phyloP scores from a whole-genome alignment of 1,140 invertebrate genomes.

The Meloidogyne hapla region DNA sequence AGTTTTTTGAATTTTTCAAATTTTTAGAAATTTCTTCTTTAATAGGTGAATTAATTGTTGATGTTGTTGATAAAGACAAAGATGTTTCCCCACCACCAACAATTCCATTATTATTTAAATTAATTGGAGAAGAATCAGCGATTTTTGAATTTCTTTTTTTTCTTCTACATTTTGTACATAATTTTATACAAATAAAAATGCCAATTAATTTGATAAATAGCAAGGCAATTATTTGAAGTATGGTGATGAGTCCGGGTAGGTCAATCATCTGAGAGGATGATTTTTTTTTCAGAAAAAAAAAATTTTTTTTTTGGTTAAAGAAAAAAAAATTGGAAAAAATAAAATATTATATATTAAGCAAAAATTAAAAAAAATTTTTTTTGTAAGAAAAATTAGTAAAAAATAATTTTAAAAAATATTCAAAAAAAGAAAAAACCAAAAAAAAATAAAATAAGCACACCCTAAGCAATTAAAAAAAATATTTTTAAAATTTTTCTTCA shows the following conservation, averaged over 20 bases:
- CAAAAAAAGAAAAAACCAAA: not conserved
- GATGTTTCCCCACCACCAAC: not conserved
- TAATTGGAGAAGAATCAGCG: not conserved
- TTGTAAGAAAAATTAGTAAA: not conserved
- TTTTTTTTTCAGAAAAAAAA: not conserved
- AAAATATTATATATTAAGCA: not conserved
- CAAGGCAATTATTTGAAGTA: conserved; percentile 33
- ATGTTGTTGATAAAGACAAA: not conserved
- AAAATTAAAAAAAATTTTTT: conserved; percentile 12
- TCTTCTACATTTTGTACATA: conserved; percentile 12
- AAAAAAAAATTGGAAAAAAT: not conserved
- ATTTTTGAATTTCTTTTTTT: conserved; percentile 10
- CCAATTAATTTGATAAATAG: conserved; percentile 29
- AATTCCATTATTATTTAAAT: no score
- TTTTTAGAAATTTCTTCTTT: no score
- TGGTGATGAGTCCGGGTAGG: conserved; percentile 25
- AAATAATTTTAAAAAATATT: no score
- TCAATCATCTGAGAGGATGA: conserved; percentile 28
- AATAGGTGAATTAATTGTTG: not conserved
- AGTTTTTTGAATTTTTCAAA: not conserved
- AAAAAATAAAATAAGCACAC: not conserved
- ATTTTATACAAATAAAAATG: conserved; percentile 33
- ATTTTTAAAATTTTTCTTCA: no score
- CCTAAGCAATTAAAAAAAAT: not conserved
- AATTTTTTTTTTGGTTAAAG: not conserved